Evolutionary conservation across 2,797 vertebrate species (phyloP).

Genomic region (Hyperoplus lanceolatus): DNA sequence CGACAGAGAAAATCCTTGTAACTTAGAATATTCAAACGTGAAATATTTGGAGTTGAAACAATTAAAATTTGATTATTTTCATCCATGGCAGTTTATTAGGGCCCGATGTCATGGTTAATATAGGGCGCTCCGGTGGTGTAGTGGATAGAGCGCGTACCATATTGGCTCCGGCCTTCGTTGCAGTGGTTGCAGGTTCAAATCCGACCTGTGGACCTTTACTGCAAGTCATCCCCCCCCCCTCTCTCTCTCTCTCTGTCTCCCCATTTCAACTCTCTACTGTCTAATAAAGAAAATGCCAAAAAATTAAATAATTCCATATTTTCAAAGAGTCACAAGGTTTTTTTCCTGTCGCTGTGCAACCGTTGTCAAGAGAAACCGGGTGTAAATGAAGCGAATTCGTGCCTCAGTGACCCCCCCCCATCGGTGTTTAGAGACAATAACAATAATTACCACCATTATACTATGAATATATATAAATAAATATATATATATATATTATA

Average conservation of each 20-base stretch:
- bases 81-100: too few species aligned
- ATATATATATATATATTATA: slow-evolving; percentile 61
- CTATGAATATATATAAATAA: slow-evolving; percentile 67
- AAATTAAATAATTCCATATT: slow-evolving; percentile 5
- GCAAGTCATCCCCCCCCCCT: too few species aligned
- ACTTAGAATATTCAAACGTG: background rate
- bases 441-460: slow-evolving; percentile 53
- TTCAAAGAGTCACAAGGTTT: slow-evolving; percentile 40
- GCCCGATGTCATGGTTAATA: too few species aligned
- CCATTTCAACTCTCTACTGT: too few species aligned
- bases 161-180: too few species aligned
- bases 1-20: slow-evolving; percentile 40
- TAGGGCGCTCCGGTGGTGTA: too few species aligned
- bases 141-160: too few species aligned
- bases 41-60: too few species aligned
- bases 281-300: too few species aligned
- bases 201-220: too few species aligned
- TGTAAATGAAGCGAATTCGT: slow-evolving; percentile 72
- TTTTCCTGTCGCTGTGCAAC: slow-evolving; percentile 24
- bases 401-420: slow-evolving; percentile 75
- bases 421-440: slow-evolving; percentile 74
- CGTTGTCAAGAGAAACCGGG: slow-evolving; percentile 50
- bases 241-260: too few species aligned
- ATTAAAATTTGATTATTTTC: background rate
- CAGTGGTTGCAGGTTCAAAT: too few species aligned